Conservation (phyloP, 2,113 vertebrate species). For the Chionis minor region DNA sequence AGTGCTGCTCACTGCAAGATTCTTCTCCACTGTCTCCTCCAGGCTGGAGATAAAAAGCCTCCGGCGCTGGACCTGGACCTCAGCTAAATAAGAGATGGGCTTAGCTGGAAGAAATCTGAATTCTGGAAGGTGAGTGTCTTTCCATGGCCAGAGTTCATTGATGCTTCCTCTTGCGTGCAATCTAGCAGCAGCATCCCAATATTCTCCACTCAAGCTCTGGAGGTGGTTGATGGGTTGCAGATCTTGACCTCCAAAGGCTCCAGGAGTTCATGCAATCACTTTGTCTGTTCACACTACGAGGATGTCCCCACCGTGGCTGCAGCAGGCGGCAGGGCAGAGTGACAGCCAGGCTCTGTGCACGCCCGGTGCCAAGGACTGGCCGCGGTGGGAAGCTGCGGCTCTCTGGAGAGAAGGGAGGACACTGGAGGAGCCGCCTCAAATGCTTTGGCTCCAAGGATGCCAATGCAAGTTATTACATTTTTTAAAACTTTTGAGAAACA, state of each 20-base stretch:
- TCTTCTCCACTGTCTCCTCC: conserved; percentile 10
- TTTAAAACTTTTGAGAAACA: not conserved
- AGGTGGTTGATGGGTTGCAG: not conserved
- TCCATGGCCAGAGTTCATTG: not conserved
- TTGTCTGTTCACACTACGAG: rapidly evolving
- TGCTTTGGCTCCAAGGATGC: not conserved
- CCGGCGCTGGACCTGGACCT: not conserved
- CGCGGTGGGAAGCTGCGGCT: not conserved
- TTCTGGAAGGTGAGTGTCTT: not conserved
- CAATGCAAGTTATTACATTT: not conserved
- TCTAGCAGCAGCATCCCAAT: not conserved
- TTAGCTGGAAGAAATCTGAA: not conserved
- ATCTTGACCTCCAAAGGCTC: not conserved
- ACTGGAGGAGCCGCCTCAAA: not conserved
- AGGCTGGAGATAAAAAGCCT: not conserved
- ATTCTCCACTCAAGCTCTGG: not conserved
- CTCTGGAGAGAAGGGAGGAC: not conserved
- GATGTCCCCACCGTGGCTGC: rapidly evolving
- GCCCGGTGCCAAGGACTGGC: not conserved
- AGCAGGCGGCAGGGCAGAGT: rapidly evolving
- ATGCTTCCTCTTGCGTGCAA: not conserved
- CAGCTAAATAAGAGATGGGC: not conserved
- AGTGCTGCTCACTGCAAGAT: conserved; percentile 50
- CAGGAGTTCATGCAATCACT: not conserved
- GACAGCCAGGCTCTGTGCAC: not conserved